These are phyloP conservation scores for Teleopsis dalmanni DNA, from an alignment of 1,140 invertebrate genomes.

Conservation along the genomic window DNA sequence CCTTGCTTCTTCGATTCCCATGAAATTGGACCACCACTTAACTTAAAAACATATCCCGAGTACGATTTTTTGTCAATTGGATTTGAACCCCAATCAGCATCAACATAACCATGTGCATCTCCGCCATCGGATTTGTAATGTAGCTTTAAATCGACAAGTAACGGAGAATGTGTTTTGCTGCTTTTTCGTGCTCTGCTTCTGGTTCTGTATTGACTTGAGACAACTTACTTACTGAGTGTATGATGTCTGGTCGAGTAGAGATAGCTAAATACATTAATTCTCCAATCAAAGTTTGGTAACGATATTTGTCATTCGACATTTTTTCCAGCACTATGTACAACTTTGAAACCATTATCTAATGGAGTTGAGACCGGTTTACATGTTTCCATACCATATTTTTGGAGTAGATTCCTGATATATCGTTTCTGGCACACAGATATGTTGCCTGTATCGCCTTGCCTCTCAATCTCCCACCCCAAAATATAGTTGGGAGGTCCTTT, in stretches of 20 bases:
- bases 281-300: slow-evolving; percentile 8
- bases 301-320: not conserved
- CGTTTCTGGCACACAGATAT: slow-evolving; percentile 11
- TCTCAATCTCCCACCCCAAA: slow-evolving; percentile 33
- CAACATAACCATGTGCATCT: not conserved
- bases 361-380: slow-evolving; percentile 33
- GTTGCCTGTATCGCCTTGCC: slow-evolving; percentile 5
- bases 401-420: slow-evolving; percentile 25
- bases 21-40: slow-evolving; percentile 31
- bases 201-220: slow-evolving; percentile 5
- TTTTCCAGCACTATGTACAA: not conserved
- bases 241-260: slow-evolving; percentile 6
- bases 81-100: slow-evolving; percentile 10
- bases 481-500: slow-evolving; percentile 18
- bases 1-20: slow-evolving; percentile 46
- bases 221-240: slow-evolving; percentile 4
- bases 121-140: not conserved
- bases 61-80: slow-evolving; percentile 9
- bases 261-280: slow-evolving; percentile 6
- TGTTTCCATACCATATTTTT: slow-evolving; percentile 35
- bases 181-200: not conserved
- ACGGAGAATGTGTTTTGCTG: slow-evolving; percentile 5
- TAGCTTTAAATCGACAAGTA: not conserved
- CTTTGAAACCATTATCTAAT: slow-evolving; percentile 20
- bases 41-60: slow-evolving; percentile 13